A percentile compares a stretch with the other conserved stretches of the same genome.
phyloP scores from a whole-genome alignment of 2,113 vertebrate genomes.

The Nerophis ophidion region DNA sequence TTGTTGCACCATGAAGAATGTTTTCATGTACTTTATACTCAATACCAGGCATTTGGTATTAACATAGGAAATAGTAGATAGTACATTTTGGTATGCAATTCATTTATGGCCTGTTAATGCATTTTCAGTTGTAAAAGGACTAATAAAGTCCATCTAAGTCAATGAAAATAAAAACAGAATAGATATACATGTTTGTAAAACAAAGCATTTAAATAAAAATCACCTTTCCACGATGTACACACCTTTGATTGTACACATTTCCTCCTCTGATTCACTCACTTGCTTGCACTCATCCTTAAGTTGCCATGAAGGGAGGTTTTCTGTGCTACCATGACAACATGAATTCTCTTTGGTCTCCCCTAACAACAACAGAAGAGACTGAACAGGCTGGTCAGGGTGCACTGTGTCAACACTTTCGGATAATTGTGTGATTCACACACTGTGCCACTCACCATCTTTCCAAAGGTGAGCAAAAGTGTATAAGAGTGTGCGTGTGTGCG shows the following conservation, averaged over 20 bases:
- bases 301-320: slow-evolving; percentile 55
- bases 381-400: slow-evolving; percentile 14
- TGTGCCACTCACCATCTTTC: slow-evolving; percentile 17
- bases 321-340: slow-evolving; percentile 63
- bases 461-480: not conserved
- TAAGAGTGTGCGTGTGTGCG: too few species aligned
- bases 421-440: slow-evolving; percentile 19
- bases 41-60: too few species aligned
- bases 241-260: slow-evolving; percentile 9
- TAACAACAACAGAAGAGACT: slow-evolving; percentile 33
- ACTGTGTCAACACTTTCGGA: slow-evolving; percentile 25
- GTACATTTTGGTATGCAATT: too few species aligned
- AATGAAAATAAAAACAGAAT: not conserved
- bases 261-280: not conserved
- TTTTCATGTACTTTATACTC: too few species aligned
- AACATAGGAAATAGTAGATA: too few species aligned
- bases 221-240: slow-evolving; percentile 6
- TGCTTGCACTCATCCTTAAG: slow-evolving; percentile 23
- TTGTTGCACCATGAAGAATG: too few species aligned
- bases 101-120: too few species aligned
- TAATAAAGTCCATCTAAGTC: not conserved
- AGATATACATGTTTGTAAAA: not conserved
- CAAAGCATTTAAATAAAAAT: not conserved
- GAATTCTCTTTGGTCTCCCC: slow-evolving; percentile 42
- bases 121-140: not conserved